Evolutionary conservation across 2,113 vertebrate species (phyloP).

Genomic region (Rutilus rutilus): DNA sequence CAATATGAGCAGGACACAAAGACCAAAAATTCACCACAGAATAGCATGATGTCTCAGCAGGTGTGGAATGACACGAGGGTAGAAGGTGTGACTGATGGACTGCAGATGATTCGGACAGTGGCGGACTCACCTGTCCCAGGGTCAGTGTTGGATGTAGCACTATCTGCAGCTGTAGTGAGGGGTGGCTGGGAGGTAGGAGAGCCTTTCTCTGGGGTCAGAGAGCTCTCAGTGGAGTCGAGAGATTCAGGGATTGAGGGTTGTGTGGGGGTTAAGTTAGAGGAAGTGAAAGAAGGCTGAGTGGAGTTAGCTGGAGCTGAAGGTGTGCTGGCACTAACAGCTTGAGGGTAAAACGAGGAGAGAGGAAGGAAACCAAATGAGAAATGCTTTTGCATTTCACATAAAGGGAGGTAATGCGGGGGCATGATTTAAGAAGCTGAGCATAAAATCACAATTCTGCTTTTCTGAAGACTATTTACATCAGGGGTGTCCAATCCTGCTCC

Average conservation of each 20-base stretch:
- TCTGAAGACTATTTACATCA: neutral
- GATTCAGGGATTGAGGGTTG: slow-evolving; percentile 59
- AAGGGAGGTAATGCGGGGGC: neutral
- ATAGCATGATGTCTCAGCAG: neutral
- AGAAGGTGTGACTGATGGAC: neutral
- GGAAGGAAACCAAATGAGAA: slow-evolving; percentile 12
- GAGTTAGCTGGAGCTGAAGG: slow-evolving; percentile 71
- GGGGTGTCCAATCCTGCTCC: neutral
- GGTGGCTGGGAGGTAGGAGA: slow-evolving; percentile 80
- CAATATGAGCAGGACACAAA: neutral
- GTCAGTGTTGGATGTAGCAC: slow-evolving; percentile 82
- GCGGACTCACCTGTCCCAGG: slow-evolving; percentile 86
- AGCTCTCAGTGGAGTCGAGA: slow-evolving; percentile 73
- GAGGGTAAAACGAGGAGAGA: slow-evolving; percentile 51
- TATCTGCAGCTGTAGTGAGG: slow-evolving; percentile 79
- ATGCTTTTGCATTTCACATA: neutral
- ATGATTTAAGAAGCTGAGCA: neutral
- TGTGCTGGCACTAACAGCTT: slow-evolving; percentile 81
- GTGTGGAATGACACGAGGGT: neutral
- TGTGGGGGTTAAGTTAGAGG: slow-evolving; percentile 59
- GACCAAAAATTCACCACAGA: slow-evolving; percentile 3
- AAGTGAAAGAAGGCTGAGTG: slow-evolving; percentile 64
- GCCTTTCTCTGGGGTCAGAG: slow-evolving; percentile 79
- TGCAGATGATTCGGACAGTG: slow-evolving; percentile 48
- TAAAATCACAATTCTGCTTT: neutral